A percentile compares a stretch with the other conserved stretches of the same genome.
Conservation (phyloP, 2,113 vertebrate species). For the Oryzias woworae region DNA sequence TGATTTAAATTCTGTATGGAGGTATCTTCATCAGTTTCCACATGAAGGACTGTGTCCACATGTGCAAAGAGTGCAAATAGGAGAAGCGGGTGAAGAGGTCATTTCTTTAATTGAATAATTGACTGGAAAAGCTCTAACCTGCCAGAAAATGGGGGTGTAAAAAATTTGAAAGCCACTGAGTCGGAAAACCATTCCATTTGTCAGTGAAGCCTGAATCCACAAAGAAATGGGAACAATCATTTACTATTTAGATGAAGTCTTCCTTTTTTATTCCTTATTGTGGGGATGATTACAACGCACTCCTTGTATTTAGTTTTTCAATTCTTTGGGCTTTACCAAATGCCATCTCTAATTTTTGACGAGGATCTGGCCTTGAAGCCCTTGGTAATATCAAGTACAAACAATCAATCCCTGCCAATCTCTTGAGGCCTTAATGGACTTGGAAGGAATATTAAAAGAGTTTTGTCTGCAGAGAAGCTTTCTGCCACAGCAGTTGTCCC, state of each 20-base stretch:
- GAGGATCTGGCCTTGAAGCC: constrained; percentile 69
- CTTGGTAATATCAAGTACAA: constrained; percentile 77
- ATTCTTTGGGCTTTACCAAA: constrained; percentile 65
- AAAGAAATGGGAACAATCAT: constrained; percentile 45
- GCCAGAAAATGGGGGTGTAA: constrained; percentile 24
- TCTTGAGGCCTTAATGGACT: constrained; percentile 76
- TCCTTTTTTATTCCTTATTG: constrained; percentile 48
- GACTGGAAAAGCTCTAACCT: constrained; percentile 35
- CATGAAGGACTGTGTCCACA: constrained; percentile 40
- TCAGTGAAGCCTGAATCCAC: constrained; percentile 40
- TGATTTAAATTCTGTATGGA: constrained; percentile 50
- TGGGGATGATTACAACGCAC: constrained; percentile 44
- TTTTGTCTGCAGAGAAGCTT: constrained; percentile 71
- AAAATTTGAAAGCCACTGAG: constrained; percentile 29
- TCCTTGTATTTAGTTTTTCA: constrained; percentile 72
- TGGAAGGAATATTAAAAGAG: constrained; percentile 80
- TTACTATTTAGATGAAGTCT: constrained; percentile 60
- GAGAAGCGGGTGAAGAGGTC: constrained; percentile 44
- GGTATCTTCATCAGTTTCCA: constrained; percentile 27
- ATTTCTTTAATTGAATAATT: constrained; percentile 59
- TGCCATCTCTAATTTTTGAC: constrained; percentile 70
- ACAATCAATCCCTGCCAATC: constrained; percentile 79
- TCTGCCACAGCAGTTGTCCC: constrained; percentile 70
- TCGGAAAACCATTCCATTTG: constrained; percentile 46
- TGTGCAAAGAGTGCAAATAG: constrained; percentile 26